Base-by-base conservation (phyloP, 2,113 vertebrate genomes). In the Salvelinus alpinus region DNA sequence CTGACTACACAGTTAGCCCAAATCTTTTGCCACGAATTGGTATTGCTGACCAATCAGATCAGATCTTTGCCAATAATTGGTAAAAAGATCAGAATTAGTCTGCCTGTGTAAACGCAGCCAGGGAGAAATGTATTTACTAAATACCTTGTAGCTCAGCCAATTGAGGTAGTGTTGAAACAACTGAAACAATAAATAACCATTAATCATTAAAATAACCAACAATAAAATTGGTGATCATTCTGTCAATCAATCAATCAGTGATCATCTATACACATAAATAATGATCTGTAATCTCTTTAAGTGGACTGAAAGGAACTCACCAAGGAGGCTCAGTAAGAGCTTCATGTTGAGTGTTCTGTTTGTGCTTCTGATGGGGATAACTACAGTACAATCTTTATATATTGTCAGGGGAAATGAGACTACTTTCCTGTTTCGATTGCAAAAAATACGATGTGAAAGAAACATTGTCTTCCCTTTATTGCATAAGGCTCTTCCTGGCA, bases 281-380 rank as follows among this genome's bases (percentile, higher is more conserved):
- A 70, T 24, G 68, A 5, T 70, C 5, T 18, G 4, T 70, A 22
- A 24, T 62, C 7, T 22, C 7, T 62, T 24, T 22, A 62, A 62
- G 18, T 62, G 60, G 75, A 59, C 0, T 1, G n/a, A 73, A 27
- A 59, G 65, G 72, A 80, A 88, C 91, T 91, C 79, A 93, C 92
- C 83, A 1, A 89, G 67, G 3, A 89, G 67, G 22, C 2, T 74
- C 29, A 80, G 27, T 3, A 85, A 9, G 1, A 12, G 4, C 24
- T 87, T 67, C 91, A 92, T 92, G 20, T 22, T 81, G 31, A 9
- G 9, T 1, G 9, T 3, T 44, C 31, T 48, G 47, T 59, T 66
- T 64, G n/a, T 62, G 20, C n/a, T 62, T 22, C 16, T 64, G 6
- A 20, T 38, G 51, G 31, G 71, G 59, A 62, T 8, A 62, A 62